Conservation (phyloP, 1,140 invertebrate genomes). For the Geopemphigus sp. region DNA sequence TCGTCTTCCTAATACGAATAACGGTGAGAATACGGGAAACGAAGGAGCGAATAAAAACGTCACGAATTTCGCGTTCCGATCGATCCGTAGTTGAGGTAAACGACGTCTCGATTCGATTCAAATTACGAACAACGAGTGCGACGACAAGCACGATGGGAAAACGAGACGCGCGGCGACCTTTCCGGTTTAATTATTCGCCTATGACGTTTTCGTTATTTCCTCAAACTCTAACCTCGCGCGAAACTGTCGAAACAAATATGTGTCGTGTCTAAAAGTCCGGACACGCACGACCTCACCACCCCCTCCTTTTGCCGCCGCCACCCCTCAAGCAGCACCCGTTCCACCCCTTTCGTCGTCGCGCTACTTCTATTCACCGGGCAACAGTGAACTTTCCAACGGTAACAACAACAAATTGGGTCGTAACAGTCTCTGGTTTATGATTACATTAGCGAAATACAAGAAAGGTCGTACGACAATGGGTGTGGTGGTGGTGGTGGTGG, state of each 20-base stretch:
- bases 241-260: slow-evolving; percentile 34
- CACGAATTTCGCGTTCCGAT: too few species aligned
- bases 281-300: slow-evolving; percentile 33
- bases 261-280: slow-evolving; percentile 41
- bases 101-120: background rate
- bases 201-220: slow-evolving; percentile 28
- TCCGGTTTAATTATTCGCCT: slow-evolving; percentile 6
- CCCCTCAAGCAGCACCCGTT: background rate
- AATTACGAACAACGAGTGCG: background rate
- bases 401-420: slow-evolving; percentile 30
- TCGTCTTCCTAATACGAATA: too few species aligned
- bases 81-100: too few species aligned
- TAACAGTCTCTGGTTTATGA: slow-evolving; percentile 43
- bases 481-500: background rate
- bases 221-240: slow-evolving; percentile 22
- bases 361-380: slow-evolving; percentile 1
- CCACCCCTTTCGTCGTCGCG: background rate
- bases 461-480: background rate
- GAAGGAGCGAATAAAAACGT: too few species aligned
- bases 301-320: too few species aligned
- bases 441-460: slow-evolving; percentile 36
- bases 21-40: too few species aligned
- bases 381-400: slow-evolving; percentile 44
- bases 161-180: background rate
- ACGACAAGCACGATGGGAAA: background rate